Conservation (phyloP, 2,888 invertebrate species). For the Cryptocheilus praepositus region DNA sequence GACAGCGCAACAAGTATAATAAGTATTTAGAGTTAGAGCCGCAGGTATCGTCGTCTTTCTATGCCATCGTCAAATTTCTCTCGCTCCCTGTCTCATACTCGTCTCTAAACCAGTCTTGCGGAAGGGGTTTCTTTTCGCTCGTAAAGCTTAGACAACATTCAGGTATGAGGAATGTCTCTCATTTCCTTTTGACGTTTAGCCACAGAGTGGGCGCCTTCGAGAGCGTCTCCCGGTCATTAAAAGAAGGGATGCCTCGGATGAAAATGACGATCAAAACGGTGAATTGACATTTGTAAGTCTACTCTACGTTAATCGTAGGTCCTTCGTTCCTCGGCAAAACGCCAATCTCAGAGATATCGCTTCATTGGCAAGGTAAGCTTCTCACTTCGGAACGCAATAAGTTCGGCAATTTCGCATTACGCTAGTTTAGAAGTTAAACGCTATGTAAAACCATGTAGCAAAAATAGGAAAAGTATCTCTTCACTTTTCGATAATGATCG, state of each 20-base stretch:
- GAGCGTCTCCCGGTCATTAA: constrained; percentile 1
- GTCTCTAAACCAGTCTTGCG: neutral
- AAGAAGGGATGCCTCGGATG: neutral
- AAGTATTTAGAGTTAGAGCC: constrained; percentile 67
- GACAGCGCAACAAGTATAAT: constrained; percentile 72
- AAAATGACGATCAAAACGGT: neutral
- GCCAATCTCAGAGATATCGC: neutral
- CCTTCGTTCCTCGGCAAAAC: neutral
- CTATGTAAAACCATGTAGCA: constrained; percentile 26
- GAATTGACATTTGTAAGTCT: neutral
- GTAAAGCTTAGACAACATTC: constrained; percentile 8
- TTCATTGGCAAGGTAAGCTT: neutral
- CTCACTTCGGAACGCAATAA: too few species aligned
- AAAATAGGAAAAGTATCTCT: constrained; percentile 30
- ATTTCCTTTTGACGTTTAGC: neutral
- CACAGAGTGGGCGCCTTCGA: constrained; percentile 1
- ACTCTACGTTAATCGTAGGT: neutral
- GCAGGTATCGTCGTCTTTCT: constrained; percentile 53
- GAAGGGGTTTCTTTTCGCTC: neutral
- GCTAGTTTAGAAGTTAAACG: neutral
- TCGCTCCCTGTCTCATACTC: constrained; percentile 6
- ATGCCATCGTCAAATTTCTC: constrained; percentile 21
- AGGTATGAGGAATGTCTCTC: neutral
- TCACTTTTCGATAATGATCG: too few species aligned
- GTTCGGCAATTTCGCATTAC: constrained; percentile 6